These are phyloP conservation scores for Sminthopsis crassicaudata DNA, from an alignment of 2,113 vertebrate genomes.

Conservation along the genomic window DNA sequence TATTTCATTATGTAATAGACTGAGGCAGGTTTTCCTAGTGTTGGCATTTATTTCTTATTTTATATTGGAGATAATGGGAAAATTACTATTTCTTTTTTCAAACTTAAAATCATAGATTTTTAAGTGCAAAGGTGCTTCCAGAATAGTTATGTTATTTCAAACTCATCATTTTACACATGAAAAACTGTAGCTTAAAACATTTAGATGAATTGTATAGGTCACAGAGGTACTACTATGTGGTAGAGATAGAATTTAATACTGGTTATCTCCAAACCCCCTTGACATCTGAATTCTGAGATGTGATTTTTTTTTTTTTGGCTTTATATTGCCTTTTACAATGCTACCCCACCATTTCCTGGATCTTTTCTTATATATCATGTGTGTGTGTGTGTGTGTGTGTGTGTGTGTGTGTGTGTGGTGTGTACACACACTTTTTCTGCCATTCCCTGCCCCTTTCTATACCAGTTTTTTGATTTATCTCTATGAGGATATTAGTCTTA, in stretches of 20 bases:
- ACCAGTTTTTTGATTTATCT: no score
- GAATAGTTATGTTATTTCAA: neutral
- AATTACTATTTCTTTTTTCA: neutral
- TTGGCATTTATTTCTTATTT: neutral
- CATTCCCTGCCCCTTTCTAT: no score
- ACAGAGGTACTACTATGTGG: neutral
- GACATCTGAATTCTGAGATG: neutral
- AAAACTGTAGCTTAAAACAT: neutral
- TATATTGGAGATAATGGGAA: neutral
- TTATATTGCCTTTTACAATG: neutral
- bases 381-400: no score
- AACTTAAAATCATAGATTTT: neutral
- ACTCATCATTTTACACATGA: neutral
- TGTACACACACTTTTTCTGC: no score
- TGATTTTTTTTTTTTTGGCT: neutral
- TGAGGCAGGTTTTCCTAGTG: neutral
- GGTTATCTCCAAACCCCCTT: neutral
- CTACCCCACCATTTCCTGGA: neutral
- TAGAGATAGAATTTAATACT: neutral
- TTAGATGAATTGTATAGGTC: neutral
- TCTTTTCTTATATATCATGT: no score
- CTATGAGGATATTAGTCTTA: no score
- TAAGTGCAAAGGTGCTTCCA: neutral
- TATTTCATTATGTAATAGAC: neutral
- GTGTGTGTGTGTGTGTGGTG: no score